Percentiles rank a stretch among this genome's conserved stretches.
Evolutionary conservation across 2,888 invertebrate genomes (phyloP).

Genomic region (Acleris cristana): DNA sequence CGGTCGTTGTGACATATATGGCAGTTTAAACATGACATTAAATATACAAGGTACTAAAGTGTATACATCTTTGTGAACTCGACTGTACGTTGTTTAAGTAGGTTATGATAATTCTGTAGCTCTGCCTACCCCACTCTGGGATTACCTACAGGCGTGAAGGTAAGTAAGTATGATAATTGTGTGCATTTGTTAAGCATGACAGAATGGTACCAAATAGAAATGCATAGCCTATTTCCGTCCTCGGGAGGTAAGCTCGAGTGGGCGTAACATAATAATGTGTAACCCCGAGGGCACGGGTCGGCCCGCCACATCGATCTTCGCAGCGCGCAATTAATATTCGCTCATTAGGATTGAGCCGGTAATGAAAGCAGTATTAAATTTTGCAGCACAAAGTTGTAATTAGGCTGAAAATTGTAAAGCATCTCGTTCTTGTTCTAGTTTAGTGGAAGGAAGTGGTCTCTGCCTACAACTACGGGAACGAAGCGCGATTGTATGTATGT

Average conservation of each 20-base stretch:
- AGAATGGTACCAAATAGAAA: not conserved
- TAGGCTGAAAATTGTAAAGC: slow-evolving; percentile 10
- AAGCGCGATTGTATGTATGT: no score
- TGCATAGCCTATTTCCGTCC: not conserved
- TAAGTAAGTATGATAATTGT: not conserved
- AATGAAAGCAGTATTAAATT: slow-evolving; percentile 20
- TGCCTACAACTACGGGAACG: no score
- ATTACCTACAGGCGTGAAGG: no score
- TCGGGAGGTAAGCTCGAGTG: not conserved
- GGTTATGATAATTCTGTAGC: not conserved
- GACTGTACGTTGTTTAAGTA: not conserved
- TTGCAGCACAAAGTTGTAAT: slow-evolving; percentile 16
- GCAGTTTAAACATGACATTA: no score
- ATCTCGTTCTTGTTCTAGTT: no score
- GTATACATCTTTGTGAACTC: not conserved
- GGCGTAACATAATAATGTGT: slow-evolving; percentile 5
- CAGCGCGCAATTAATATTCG: slow-evolving; percentile 25
- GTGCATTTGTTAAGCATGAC: not conserved
- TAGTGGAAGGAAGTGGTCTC: no score
- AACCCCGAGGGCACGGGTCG: not conserved
- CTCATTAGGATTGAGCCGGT: slow-evolving; percentile 28
- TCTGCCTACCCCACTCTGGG: no score
- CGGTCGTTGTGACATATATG: no score
- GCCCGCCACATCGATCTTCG: slow-evolving; percentile 12
- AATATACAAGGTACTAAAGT: no score